Evolutionary conservation across 2,113 vertebrate species (phyloP).

Genomic region (Lates calcarifer): DNA sequence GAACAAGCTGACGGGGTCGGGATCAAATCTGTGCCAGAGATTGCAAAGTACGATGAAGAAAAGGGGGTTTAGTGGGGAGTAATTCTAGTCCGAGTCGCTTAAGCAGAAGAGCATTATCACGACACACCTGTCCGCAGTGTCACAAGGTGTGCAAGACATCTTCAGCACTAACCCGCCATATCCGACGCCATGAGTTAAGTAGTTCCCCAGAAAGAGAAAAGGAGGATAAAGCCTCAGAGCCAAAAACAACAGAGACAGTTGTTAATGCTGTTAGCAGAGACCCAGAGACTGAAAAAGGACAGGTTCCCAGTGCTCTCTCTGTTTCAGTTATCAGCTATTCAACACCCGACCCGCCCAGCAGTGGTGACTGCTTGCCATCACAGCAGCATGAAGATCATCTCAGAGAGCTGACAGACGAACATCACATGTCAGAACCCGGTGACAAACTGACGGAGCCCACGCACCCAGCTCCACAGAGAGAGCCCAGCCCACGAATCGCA

Average conservation of each 20-base stretch:
- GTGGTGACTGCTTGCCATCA: conserved; percentile 38
- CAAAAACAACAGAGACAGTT: conserved; percentile 59
- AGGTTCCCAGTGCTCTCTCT: conserved; percentile 73
- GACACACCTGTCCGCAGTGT: conserved; percentile 89
- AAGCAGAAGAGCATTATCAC: conserved; percentile 85
- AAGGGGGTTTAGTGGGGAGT: conserved; percentile 51
- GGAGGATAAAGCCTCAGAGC: conserved; percentile 66
- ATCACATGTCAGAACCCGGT: conserved; percentile 55
- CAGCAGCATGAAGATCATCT: conserved; percentile 46
- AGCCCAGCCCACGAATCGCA: conserved; percentile 53
- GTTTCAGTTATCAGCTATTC: conserved; percentile 86
- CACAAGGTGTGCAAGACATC: conserved; percentile 92
- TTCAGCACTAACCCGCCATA: conserved; percentile 89
- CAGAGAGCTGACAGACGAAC: conserved; percentile 52
- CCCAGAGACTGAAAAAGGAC: conserved; percentile 63
- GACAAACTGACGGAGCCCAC: conserved; percentile 47
- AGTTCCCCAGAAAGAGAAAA: conserved; percentile 79
- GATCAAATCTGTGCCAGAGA: conserved; percentile 66
- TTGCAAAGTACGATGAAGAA: conserved; percentile 66
- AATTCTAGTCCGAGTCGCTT: conserved; percentile 77
- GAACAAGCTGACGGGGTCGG: conserved; percentile 53
- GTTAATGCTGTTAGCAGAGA: conserved; percentile 59
- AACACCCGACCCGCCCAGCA: conserved; percentile 64
- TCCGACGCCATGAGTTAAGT: conserved; percentile 86
- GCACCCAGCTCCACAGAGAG: conserved; percentile 47